Evolutionary conservation across 2,888 invertebrate genomes (phyloP).

Genomic region (Acheta domesticus): DNA sequence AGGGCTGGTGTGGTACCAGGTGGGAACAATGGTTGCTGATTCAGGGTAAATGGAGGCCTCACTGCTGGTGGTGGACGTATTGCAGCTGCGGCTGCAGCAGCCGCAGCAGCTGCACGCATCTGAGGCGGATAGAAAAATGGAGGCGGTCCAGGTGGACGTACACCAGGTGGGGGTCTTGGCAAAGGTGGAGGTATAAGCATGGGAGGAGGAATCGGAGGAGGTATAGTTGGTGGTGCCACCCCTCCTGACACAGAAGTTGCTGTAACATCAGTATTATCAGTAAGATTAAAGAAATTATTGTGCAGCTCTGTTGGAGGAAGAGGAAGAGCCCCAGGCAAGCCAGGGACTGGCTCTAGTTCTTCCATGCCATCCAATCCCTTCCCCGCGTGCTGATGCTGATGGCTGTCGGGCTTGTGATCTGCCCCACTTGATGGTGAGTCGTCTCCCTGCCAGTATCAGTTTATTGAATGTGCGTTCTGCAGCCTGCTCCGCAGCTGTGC

Average conservation of each 20-base stretch:
- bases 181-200: constrained; percentile 51
- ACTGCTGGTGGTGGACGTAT: constrained; percentile 31
- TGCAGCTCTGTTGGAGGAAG: constrained; percentile 60
- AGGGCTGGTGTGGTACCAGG: constrained; percentile 37
- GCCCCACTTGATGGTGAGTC: constrained; percentile 98
- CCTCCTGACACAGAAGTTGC: constrained; percentile 50
- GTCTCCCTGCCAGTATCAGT: constrained; percentile 74
- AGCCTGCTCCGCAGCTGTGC: constrained; percentile 87
- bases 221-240: constrained; percentile 49
- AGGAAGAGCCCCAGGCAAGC: constrained; percentile 68
- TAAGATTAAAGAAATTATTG: constrained; percentile 67
- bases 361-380: constrained; percentile 38
- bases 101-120: constrained; percentile 44
- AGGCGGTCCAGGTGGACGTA: constrained; percentile 45
- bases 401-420: constrained; percentile 80
- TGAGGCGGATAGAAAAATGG: constrained; percentile 48
- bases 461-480: constrained; percentile 96
- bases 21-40: constrained; percentile 36
- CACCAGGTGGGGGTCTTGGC: constrained; percentile 45
- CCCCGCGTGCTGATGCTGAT: constrained; percentile 48
- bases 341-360: constrained; percentile 68
- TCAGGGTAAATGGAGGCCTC: constrained; percentile 30
- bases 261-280: constrained; percentile 46
- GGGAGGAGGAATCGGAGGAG: constrained; percentile 54
- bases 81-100: constrained; percentile 46